phyloP scores from a whole-genome alignment of 2,113 vertebrate genomes.

The Triplophysa siluroides region DNA sequence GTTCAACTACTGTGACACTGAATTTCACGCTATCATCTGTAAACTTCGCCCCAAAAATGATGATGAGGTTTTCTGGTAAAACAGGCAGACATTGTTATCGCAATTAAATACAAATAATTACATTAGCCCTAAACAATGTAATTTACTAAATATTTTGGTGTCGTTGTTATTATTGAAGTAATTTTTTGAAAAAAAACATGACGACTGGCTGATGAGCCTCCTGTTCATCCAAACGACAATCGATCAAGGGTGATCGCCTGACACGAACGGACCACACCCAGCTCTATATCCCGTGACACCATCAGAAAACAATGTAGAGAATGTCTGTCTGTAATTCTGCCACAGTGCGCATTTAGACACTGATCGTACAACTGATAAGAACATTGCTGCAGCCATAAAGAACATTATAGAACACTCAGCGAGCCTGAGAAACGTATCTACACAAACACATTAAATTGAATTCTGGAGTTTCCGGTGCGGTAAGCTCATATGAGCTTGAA shows the following conservation, averaged over 20 bases:
- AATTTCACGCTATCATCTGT: no score
- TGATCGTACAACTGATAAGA: conserved; percentile 12
- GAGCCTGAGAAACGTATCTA: neutral
- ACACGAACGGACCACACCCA: conserved; percentile 27
- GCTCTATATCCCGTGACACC: conserved; percentile 31
- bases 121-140: no score
- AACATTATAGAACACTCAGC: neutral
- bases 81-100: no score
- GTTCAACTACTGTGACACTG: no score
- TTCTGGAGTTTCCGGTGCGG: neutral
- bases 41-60: no score
- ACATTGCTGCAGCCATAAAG: neutral
- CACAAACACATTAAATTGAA: neutral
- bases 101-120: no score
- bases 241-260: conserved; percentile 4
- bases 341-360: conserved; percentile 12
- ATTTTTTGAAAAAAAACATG: neutral
- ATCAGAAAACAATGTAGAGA: conserved; percentile 28
- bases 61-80: no score
- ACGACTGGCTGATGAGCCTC: neutral
- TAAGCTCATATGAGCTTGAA: neutral
- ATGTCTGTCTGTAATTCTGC: conserved; percentile 23
- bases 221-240: conserved; percentile 22
- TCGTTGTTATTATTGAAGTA: no score
- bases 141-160: no score